phyloP scores from a whole-genome alignment of 2,113 vertebrate species.

The Aphyosemion australe region DNA sequence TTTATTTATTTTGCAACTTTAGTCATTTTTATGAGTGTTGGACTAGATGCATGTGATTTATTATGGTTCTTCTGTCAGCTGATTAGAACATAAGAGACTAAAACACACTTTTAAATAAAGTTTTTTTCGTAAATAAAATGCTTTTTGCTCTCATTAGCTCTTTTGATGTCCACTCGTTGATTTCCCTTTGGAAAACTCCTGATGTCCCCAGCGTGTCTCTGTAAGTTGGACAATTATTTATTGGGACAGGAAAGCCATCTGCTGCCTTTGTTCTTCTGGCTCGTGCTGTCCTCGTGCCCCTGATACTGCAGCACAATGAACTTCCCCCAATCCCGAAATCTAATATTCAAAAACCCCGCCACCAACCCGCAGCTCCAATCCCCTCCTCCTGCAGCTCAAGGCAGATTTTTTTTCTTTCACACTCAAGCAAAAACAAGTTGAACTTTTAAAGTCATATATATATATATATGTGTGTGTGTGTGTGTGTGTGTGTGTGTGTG shows the following conservation, averaged over 20 bases:
- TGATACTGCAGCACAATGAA: constrained; percentile 66
- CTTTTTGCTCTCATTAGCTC: too few relatives aligned
- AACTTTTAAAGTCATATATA: too few relatives aligned
- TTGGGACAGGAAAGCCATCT: constrained; percentile 75
- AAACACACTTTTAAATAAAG: too few relatives aligned
- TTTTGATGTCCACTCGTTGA: background rate
- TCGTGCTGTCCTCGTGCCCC: constrained; percentile 84
- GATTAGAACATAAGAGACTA: too few relatives aligned
- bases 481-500: too few relatives aligned
- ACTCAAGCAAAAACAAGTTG: too few relatives aligned
- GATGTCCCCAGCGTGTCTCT: constrained; percentile 47
- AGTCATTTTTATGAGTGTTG: too few relatives aligned
- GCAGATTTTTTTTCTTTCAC: background rate
- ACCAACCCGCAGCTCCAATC: constrained; percentile 36
- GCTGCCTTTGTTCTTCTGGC: constrained; percentile 77
- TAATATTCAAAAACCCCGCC: constrained; percentile 72
- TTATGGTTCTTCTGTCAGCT: too few relatives aligned
- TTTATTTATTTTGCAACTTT: too few relatives aligned
- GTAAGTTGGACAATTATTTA: constrained; percentile 57
- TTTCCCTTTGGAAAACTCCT: constrained; percentile 46
- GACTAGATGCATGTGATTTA: too few relatives aligned
- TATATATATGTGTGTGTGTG: too few relatives aligned
- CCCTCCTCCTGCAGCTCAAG: background rate
- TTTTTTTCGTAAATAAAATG: too few relatives aligned
- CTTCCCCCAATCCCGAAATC: constrained; percentile 35